A percentile compares a stretch with the other conserved stretches of the same genome.
phyloP scores from a whole-genome alignment of 2,888 invertebrate species.

The Ernsta delagoae region DNA sequence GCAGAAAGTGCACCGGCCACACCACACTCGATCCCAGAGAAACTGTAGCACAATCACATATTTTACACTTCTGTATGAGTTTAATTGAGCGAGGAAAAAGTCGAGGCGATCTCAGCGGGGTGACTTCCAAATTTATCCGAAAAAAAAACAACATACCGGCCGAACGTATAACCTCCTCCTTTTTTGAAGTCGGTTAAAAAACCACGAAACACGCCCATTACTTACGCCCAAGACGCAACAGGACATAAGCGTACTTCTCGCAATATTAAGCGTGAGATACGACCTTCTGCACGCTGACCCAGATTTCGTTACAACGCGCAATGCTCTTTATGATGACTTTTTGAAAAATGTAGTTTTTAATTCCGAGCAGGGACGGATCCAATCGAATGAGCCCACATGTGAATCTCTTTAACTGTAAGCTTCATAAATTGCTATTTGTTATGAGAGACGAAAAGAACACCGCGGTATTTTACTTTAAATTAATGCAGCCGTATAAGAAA shows the following conservation, averaged over 20 bases:
- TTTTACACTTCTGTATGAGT: conserved; percentile 79
- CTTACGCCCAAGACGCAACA: conserved; percentile 73
- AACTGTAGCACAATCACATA: conserved; percentile 81
- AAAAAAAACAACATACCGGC: too few species aligned
- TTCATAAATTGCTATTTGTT: conserved; percentile 79
- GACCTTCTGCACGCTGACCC: conserved; percentile 76
- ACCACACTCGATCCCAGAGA: conserved; percentile 57
- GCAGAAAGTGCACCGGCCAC: conserved; percentile 61
- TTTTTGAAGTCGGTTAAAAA: too few species aligned
- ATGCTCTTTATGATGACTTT: conserved; percentile 82
- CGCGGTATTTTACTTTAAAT: conserved; percentile 78
- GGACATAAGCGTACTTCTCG: conserved; percentile 66
- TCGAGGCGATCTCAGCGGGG: conserved; percentile 73
- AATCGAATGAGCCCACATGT: conserved; percentile 68
- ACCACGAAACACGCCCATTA: conserved; percentile 76
- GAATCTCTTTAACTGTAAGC: conserved; percentile 77
- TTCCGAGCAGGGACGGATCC: conserved; percentile 64
- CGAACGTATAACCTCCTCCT: too few species aligned
- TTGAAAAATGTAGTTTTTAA: conserved; percentile 83
- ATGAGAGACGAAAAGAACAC: conserved; percentile 72
- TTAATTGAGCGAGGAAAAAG: conserved; percentile 81
- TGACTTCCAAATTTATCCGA: conserved; percentile 77
- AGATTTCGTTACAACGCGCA: conserved; percentile 73
- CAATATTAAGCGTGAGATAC: conserved; percentile 82
- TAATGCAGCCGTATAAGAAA: conserved; percentile 69